Conservation (phyloP, 2,113 vertebrate species). For the Ceratotherium simum region DNA sequence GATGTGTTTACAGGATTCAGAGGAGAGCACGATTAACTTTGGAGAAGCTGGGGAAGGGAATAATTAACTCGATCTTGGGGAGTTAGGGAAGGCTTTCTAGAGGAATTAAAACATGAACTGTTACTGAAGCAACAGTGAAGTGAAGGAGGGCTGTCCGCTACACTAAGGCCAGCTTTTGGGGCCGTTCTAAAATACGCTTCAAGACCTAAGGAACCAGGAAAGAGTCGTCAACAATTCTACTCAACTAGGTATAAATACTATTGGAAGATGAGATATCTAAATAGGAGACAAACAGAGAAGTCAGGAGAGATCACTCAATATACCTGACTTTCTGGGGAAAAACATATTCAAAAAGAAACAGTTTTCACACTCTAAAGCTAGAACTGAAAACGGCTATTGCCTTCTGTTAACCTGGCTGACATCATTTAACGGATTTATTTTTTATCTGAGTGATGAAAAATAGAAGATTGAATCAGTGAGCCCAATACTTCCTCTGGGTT, state of each 20-base stretch:
- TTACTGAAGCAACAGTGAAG: background rate
- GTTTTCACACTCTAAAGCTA: background rate
- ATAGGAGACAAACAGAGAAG: background rate
- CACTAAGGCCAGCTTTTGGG: background rate
- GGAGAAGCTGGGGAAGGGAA: background rate
- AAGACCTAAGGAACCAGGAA: background rate
- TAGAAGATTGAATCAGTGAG: background rate
- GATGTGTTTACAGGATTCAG: background rate
- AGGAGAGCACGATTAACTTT: background rate
- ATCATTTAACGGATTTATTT: background rate
- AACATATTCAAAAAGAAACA: background rate
- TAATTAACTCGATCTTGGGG: background rate
- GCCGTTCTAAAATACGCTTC: background rate
- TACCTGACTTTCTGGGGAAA: background rate
- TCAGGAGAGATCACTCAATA: background rate
- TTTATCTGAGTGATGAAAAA: constrained; percentile 42
- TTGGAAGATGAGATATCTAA: background rate
- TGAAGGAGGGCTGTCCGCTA: background rate
- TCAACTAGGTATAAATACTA: background rate
- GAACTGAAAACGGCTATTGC: background rate
- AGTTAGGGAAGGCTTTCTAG: background rate
- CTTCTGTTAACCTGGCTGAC: background rate
- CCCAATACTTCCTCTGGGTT: background rate
- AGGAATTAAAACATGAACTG: background rate
- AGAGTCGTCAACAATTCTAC: background rate